Base-by-base conservation (phyloP, 2,113 vertebrate genomes). In the Tauraco erythrolophus region DNA sequence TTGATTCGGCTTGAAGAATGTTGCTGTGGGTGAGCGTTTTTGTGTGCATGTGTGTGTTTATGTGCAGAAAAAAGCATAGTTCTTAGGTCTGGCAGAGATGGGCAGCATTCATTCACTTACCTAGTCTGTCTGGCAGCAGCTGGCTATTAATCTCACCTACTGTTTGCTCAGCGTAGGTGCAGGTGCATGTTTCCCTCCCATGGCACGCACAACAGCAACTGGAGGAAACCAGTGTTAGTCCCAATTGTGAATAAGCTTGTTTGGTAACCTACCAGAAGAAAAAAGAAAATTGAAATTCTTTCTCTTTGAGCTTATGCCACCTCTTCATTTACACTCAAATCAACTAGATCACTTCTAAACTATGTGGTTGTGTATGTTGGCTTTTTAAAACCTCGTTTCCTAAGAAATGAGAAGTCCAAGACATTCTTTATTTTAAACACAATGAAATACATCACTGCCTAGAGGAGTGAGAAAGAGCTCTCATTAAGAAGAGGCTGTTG, bases 61-160 rank as follows among this genome's bases (percentile, higher is more conserved):
- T 27, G 15, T 25, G 43, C 21, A 27, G 1, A 2, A 14, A 18
- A 2, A 4, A 16, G 3, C 25, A 3, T 22, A 7, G 18, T 53
- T 82, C 14, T 56, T 39, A 1, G 11, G 7, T 58, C 33, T 85
- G 30, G 14, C 23, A 35, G 66, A 64, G 45, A 60, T 70, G 37
- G 60, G 24, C 53, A 83, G 30, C 11, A 2, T 85, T 94, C 0
- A 0, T 74, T 95, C 33, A 6, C 39, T 45, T 27, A 18, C 0
- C 0, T 62, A 6, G 75, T 84, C n/a, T 2, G 2, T 45, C 31
- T 89, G 54, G 43, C 57, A 79, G 56, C 35, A 56, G 45, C 60
- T 74, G 46, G 6, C 54, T 78, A 5, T 89, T 57, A 66, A 65
- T 35, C 18, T 94, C n/a, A 19, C 39, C 53, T 61, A 0, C 23